Percentiles rank a stretch among this genome's conserved stretches.
These are phyloP conservation scores for Heliconius hortense DNA, from an alignment of 2,888 invertebrate species.

Conservation along the genomic window DNA sequence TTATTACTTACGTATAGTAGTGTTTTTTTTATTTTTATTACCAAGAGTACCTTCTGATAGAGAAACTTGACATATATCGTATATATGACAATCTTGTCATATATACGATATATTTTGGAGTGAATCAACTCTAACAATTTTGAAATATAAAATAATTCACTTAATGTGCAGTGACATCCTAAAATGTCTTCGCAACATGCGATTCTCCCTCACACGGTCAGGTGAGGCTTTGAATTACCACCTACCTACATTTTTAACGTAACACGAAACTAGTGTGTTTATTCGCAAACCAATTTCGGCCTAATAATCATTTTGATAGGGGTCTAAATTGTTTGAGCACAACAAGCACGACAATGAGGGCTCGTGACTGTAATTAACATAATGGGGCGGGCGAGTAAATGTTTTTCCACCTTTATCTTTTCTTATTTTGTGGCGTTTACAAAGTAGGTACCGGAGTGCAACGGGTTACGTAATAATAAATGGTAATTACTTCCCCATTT, in stretches of 20 bases:
- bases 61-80: too few relatives aligned
- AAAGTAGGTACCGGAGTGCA: conserved; percentile 48
- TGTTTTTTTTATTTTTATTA: too few relatives aligned
- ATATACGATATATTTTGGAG: too few relatives aligned
- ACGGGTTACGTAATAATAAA: conserved; percentile 45
- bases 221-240: conserved; percentile 35
- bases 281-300: conserved; percentile 39
- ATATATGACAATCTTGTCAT: too few relatives aligned
- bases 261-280: conserved; percentile 37
- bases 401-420: conserved; percentile 60
- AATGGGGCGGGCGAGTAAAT: conserved; percentile 56
- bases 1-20: too few relatives aligned
- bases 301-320: conserved; percentile 37
- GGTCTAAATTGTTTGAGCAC: conserved; percentile 43
- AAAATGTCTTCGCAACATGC: conserved; percentile 34
- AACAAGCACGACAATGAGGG: conserved; percentile 41
- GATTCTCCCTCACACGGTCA: conserved; percentile 34
- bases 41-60: too few relatives aligned
- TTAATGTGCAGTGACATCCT: conserved; percentile 16
- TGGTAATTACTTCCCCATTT: conserved; percentile 43
- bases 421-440: conserved; percentile 52
- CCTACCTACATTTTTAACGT: conserved; percentile 43
- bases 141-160: neutral
- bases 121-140: neutral
- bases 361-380: conserved; percentile 58